These are phyloP conservation scores for Heliconius congener DNA, from an alignment of 1,140 invertebrate genomes.

Conservation along the genomic window DNA sequence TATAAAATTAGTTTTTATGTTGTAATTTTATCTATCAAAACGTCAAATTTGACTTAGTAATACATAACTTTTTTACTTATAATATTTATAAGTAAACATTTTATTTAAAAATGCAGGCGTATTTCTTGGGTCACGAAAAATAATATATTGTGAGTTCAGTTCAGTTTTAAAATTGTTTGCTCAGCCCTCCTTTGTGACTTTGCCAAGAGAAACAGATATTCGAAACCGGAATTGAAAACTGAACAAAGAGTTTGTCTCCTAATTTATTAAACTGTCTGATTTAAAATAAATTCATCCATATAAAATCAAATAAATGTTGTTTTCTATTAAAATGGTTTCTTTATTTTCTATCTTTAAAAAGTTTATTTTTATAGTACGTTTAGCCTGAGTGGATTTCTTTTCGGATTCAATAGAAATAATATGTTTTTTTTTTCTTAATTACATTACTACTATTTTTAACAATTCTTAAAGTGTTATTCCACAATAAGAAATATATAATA, in stretches of 20 bases:
- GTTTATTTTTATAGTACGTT: no score
- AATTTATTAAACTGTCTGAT: slow-evolving; percentile 19
- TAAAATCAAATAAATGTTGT: slow-evolving; percentile 5
- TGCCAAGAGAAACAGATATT: slow-evolving; percentile 25
- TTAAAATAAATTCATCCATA: slow-evolving; percentile 2
- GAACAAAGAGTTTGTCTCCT: slow-evolving; percentile 20
- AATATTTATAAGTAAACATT: background rate
- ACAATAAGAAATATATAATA: no score
- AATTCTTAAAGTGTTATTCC: no score
- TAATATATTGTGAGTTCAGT: slow-evolving; percentile 14
- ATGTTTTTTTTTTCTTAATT: no score
- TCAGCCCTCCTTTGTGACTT: slow-evolving; percentile 19
- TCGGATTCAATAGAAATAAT: no score
- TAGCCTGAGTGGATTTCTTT: no score
- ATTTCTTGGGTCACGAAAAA: background rate
- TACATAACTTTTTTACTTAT: background rate
- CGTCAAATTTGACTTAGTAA: background rate
- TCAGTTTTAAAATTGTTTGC: slow-evolving; percentile 8
- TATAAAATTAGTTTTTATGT: no score
- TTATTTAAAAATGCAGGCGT: background rate
- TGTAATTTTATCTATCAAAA: no score
- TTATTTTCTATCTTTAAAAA: no score
- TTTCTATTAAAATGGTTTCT: background rate
- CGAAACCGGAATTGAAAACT: slow-evolving; percentile 17
- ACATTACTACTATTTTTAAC: no score